A percentile compares a stretch with the other conserved stretches of the same genome.
Evolutionary conservation across 2,888 invertebrate species (phyloP).

Genomic region (Caenorhabditis japonica): DNA sequence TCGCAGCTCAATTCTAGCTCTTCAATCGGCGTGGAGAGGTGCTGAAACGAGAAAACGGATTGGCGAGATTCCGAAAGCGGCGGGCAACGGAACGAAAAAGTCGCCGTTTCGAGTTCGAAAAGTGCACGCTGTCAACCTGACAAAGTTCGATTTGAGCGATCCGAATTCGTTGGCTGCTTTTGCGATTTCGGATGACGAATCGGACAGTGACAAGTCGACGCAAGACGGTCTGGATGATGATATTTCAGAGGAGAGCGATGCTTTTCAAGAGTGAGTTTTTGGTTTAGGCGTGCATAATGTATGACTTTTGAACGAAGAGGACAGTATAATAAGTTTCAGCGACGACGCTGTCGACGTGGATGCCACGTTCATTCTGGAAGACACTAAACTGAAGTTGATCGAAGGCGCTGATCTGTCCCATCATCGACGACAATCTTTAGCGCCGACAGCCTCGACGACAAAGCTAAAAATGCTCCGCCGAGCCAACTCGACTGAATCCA

Average conservation of each 20-base stretch:
- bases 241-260: slow-evolving; percentile 57
- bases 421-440: slow-evolving; percentile 72
- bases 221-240: slow-evolving; percentile 62
- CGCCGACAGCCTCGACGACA: slow-evolving; percentile 73
- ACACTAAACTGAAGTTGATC: slow-evolving; percentile 74
- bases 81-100: slow-evolving; percentile 32
- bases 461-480: slow-evolving; percentile 73
- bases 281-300: neutral
- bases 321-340: slow-evolving; percentile 34
- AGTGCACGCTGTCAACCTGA: slow-evolving; percentile 66
- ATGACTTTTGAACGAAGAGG: neutral
- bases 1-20: slow-evolving; percentile 77
- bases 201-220: slow-evolving; percentile 58
- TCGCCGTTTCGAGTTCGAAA: slow-evolving; percentile 55
- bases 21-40: slow-evolving; percentile 82
- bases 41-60: slow-evolving; percentile 55
- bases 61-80: slow-evolving; percentile 51
- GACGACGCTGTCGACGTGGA: slow-evolving; percentile 71
- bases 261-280: slow-evolving; percentile 52
- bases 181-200: slow-evolving; percentile 56
- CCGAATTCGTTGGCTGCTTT: slow-evolving; percentile 60
- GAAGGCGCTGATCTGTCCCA: slow-evolving; percentile 61
- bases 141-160: slow-evolving; percentile 71
- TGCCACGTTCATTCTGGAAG: slow-evolving; percentile 75
- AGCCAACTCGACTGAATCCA: slow-evolving; percentile 75